Evolutionary conservation across 1,140 invertebrate genomes (phyloP).

Genomic region (Euura saliciscinereae): DNA sequence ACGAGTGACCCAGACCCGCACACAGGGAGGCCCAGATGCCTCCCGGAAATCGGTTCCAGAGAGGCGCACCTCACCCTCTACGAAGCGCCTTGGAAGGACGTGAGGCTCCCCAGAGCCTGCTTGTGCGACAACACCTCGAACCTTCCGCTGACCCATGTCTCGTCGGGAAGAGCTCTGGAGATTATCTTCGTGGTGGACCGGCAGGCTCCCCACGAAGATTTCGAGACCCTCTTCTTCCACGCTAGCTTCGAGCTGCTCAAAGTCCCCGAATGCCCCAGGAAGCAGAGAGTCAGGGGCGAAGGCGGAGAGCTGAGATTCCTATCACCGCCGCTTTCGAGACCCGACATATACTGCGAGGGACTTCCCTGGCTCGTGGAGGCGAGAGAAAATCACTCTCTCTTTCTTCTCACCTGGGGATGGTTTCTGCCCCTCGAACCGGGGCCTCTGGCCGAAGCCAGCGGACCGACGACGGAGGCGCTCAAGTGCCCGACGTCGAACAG

Average conservation of each 20-base stretch:
- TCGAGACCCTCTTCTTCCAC: slow-evolving; percentile 71
- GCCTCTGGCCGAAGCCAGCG: slow-evolving; percentile 53
- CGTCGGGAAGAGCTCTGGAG: slow-evolving; percentile 67
- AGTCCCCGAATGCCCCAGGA: slow-evolving; percentile 68
- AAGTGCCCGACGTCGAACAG: slow-evolving; percentile 59
- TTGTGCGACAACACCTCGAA: slow-evolving; percentile 73
- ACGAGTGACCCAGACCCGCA: slow-evolving; percentile 73
- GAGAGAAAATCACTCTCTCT: slow-evolving; percentile 74
- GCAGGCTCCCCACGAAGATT: slow-evolving; percentile 74
- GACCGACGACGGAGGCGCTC: slow-evolving; percentile 68
- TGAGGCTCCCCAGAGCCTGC: slow-evolving; percentile 68
- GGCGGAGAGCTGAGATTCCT: slow-evolving; percentile 66
- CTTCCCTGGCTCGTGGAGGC: slow-evolving; percentile 78
- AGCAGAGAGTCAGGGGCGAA: slow-evolving; percentile 67
- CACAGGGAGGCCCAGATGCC: slow-evolving; percentile 66
- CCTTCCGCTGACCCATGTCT: slow-evolving; percentile 68
- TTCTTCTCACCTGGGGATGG: slow-evolving; percentile 76
- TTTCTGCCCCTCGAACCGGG: slow-evolving; percentile 54
- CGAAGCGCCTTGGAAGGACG: slow-evolving; percentile 71
- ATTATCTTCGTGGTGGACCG: slow-evolving; percentile 67
- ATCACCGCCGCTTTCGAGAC: slow-evolving; percentile 65
- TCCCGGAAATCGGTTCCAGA: slow-evolving; percentile 61
- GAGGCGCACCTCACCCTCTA: slow-evolving; percentile 66
- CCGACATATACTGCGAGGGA: slow-evolving; percentile 73
- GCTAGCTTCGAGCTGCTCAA: slow-evolving; percentile 71